Evolutionary conservation across 1,140 invertebrate genomes (phyloP), one percentile per base, ranked within the genome.

Genomic region (Diachasma alloeum): DNA sequence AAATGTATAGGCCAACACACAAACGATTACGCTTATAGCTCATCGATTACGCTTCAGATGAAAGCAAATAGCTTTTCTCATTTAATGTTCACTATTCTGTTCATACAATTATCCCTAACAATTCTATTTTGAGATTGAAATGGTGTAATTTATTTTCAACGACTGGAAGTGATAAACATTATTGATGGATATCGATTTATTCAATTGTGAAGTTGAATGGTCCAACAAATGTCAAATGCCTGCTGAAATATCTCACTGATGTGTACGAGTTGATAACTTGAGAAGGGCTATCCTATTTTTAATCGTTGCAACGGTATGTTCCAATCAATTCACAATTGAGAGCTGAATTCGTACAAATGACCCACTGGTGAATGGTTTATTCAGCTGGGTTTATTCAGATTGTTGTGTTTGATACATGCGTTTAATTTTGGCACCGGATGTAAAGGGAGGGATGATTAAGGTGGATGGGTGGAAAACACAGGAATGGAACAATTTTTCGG

Each of bases 11-110:
- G 59, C 59, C 13, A 63, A 63, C 59, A 63, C 13, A 66, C 66
- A 68, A 63, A 37, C 36, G 66, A 68, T 68, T 68, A 68, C 66
- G 36, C 26, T 68, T 68, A 68, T 68, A 68, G 66, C 66, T 68
- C 66, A 68, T 68, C 66, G 66, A 68, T 68, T 37, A 68, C 66
- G 66, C 36, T 26, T 37, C 66, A 68, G 66, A 68, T 68, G 26
- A 68, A 37, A 37, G 31, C 66, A 68, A 68, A 68, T 68, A 68
- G 66, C 66, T 68, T 68, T 26, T 39, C 31, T 68, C 66, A 68
- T 36, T 68, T 68, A 68, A 39, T 68, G 66, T 15, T 68, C 66
- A 68, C 81, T 80, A 81, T 63, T 63, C 59, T 31, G 10, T 15
- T 31, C 24, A 24, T 63, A 31, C 59, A 24, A 63, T 63, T 63